Base-by-base conservation (phyloP, 2,888 invertebrate genomes). In the Lysandra coridon region DNA sequence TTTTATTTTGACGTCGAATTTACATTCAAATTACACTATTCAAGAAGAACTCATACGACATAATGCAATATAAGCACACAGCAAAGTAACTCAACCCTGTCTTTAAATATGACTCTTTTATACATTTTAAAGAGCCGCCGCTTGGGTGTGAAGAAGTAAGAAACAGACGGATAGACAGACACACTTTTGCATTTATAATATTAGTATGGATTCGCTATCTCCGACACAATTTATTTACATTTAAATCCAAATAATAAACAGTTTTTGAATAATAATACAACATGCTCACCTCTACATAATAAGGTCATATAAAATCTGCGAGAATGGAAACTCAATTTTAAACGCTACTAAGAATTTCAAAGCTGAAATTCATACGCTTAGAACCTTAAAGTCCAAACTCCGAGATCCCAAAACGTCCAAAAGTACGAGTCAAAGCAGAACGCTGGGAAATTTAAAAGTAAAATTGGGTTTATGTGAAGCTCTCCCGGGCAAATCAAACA, bases 401-500 rank as follows among this genome's bases (percentile, higher is more conserved):
- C 17, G 17, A 53, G 33, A 17, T 75, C 53, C 62, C 44, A 79
- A 79, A 75, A 79, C 78, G 81, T 79, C 78, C 79, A 80, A 81
- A 78, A 79, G 78, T 80, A 79, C 79, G 78, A 81, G 62, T 80
- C 81, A 81, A 81, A 81, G 82, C 81, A 78, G 79, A 80, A 82
- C 81, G 80, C 62, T 17, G 23, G 74, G 79, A 80, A 79, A 79
- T 79, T 79, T 79, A 79, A 79, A 79, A 79, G 82, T 82, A 69
- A 82, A 82, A 82, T 82, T 81, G 78, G 62, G 69, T 81, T 80
- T 81, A 81, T 80, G 82, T 81, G 81, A 80, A 81, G 80, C 80
- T 80, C 81, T 79, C 79, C 82, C 81, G 82, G 82, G 82, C 83
- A 84, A 83, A 85, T 84, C 81, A 81, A 85, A 84, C 83, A n/a